Evolutionary conservation across 2,888 invertebrate species (phyloP), one percentile per base, ranked within the genome.

Genomic region (Xestia rhomboidea): DNA sequence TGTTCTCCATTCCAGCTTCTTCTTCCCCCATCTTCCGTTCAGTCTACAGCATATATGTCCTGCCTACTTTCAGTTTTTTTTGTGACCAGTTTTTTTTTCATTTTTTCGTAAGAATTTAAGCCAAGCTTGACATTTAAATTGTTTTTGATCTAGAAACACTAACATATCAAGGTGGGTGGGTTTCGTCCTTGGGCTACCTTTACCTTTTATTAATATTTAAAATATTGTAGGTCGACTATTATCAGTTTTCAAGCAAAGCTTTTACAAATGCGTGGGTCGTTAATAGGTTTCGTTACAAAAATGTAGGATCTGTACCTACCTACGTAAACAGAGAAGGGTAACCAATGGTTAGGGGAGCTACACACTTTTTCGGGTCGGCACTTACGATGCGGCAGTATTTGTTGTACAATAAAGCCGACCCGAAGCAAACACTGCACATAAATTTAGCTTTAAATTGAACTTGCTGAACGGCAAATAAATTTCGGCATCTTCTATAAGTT

Each of bases 201-300:
- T 54, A n/a, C 54, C 5, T 6, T 54, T 27, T 2, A 54, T n/a
- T 46, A 54, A 74, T 66, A 54, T 66, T 76, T 13, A 54, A 27
- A 46, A 64, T 10, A 64, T 18, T 24, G 13, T 38, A 27, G 30
- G 30, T 11, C 8, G 27, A 30, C 18, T 51, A 24, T 24, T 73
- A 54, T 34, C 44, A 54, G 34, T 64, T 64, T 54, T 34, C 15
- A 13, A 64, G 27, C 13, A 30, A 54, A 46, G 21, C 46, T 30
- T 27, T 64, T 24, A 54, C 74, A 46, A 66, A 76, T 34, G 54
- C 51, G 34, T 76, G 46, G 64, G 44, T 54, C 27, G 34, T 64
- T 11, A 44, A 51, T 34, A 73, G 24, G 41, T 75, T n/a, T 10
- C 15, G 51, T 51, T 8, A 63, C 73, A 73, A 63, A 51, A 63